Conservation (phyloP, 2,888 invertebrate genomes). For the Drosophila gaucha region DNA sequence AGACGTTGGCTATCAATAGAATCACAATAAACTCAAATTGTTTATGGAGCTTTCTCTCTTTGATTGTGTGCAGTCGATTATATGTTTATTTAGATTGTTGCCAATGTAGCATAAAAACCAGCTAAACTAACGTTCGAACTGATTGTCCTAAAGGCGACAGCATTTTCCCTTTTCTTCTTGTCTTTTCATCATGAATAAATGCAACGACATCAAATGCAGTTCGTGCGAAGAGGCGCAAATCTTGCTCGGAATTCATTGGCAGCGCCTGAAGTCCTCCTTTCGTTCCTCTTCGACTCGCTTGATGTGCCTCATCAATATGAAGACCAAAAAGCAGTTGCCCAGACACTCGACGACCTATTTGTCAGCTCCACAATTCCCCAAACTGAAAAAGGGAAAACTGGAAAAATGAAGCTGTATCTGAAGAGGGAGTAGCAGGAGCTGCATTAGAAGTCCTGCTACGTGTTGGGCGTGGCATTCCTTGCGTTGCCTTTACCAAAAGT, state of each 20-base stretch:
- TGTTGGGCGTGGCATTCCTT: conserved; percentile 32
- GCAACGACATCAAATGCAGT: conserved; percentile 57
- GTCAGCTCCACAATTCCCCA: conserved; percentile 63
- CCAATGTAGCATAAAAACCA: conserved; percentile 52
- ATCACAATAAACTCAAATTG: conserved; percentile 58
- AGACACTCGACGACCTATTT: conserved; percentile 61
- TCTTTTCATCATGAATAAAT: too few species aligned
- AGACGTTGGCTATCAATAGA: conserved; percentile 42
- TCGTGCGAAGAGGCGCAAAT: conserved; percentile 26
- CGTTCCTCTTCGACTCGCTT: conserved; percentile 15
- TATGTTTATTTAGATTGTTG: conserved; percentile 52
- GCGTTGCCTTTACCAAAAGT: conserved; percentile 53
- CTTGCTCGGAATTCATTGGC: conserved; percentile 60
- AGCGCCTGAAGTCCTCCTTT: conserved; percentile 35
- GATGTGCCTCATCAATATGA: conserved; percentile 72
- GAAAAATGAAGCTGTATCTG: conserved; percentile 3
- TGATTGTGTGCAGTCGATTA: conserved; percentile 46
- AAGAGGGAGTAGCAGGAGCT: conserved; percentile 3
- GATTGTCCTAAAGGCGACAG: not conserved
- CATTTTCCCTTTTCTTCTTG: not conserved
- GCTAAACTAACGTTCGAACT: conserved; percentile 39
- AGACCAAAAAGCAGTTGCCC: conserved; percentile 26
- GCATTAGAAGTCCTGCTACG: conserved; percentile 39
- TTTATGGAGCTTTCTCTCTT: conserved; percentile 45
- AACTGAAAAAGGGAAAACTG: conserved; percentile 18